Percentiles rank a stretch among this genome's conserved stretches.
Conservation (phyloP, 2,797 vertebrate species). For the Chromis chromis region DNA sequence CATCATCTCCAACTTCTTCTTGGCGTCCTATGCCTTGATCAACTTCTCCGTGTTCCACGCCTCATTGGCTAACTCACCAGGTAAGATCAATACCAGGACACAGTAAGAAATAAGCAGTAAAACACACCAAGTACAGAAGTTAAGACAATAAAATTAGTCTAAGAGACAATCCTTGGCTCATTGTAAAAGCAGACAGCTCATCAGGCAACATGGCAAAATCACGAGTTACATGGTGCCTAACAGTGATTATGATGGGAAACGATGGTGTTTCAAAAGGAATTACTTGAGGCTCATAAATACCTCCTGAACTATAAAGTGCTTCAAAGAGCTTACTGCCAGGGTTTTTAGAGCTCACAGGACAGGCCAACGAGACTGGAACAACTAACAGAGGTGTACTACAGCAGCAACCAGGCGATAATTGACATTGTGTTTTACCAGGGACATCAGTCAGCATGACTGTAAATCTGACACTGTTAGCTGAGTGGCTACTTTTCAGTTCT, state of each 20-base stretch:
- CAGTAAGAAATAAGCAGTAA: neutral
- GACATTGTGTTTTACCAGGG: neutral
- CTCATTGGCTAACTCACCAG: slow-evolving; percentile 98
- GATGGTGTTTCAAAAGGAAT: slow-evolving; percentile 32
- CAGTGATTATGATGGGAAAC: slow-evolving; percentile 38
- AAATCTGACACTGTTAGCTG: neutral
- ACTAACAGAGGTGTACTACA: neutral
- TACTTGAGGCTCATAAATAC: slow-evolving; percentile 20
- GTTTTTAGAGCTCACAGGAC: slow-evolving; percentile 24
- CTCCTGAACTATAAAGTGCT: slow-evolving; percentile 12
- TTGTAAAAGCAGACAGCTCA: neutral
- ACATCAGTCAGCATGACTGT: neutral
- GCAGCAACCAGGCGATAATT: neutral
- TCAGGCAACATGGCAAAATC: slow-evolving; percentile 4
- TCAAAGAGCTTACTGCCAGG: slow-evolving; percentile 17
- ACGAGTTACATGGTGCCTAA: slow-evolving; percentile 10
- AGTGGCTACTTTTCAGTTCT: no score
- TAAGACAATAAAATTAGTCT: neutral
- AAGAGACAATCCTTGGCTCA: neutral
- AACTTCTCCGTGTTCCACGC: slow-evolving; percentile 99
- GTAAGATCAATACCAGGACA: slow-evolving; percentile 78
- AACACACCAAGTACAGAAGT: neutral
- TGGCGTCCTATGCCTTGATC: slow-evolving; percentile 98
- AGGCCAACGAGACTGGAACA: neutral
- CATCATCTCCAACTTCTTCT: slow-evolving; percentile 99